These are phyloP conservation scores for Setophaga petechia DNA, from an alignment of 2,113 vertebrate species.

Conservation along the genomic window DNA sequence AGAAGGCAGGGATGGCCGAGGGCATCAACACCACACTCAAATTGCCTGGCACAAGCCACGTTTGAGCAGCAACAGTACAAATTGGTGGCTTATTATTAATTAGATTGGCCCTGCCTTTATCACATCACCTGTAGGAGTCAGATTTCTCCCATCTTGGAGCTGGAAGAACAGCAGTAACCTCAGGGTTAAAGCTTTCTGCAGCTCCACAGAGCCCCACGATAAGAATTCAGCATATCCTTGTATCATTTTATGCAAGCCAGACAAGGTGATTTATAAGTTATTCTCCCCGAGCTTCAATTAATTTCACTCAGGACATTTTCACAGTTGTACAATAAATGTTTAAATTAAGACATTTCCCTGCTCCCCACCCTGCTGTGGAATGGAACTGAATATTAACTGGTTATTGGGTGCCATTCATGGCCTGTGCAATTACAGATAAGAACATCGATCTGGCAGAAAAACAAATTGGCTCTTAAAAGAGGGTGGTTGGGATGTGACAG, in stretches of 20 bases:
- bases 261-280: slow-evolving; percentile 72
- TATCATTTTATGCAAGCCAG: slow-evolving; percentile 44
- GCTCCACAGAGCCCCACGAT: background rate
- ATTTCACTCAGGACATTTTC: slow-evolving; percentile 70
- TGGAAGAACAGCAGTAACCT: background rate
- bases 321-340: slow-evolving; percentile 68
- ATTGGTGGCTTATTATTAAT: background rate
- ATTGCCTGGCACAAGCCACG: background rate
- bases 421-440: slow-evolving; percentile 69
- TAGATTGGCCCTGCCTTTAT: background rate
- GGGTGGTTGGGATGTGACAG: slow-evolving; percentile 69
- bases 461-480: slow-evolving; percentile 74
- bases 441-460: slow-evolving; percentile 75
- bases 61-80: background rate
- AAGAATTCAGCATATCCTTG: slow-evolving; percentile 24
- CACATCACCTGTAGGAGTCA: slow-evolving; percentile 18
- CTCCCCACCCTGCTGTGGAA: slow-evolving; percentile 50
- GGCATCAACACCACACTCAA: background rate
- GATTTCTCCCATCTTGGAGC: background rate
- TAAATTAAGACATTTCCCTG: slow-evolving; percentile 71
- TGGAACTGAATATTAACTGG: slow-evolving; percentile 68
- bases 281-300: slow-evolving; percentile 64
- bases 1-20: background rate
- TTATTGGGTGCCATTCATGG: slow-evolving; percentile 68
- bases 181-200: slow-evolving; percentile 40